Base-by-base conservation (phyloP, 2,797 vertebrate genomes). In the Echiichthys vipera region DNA sequence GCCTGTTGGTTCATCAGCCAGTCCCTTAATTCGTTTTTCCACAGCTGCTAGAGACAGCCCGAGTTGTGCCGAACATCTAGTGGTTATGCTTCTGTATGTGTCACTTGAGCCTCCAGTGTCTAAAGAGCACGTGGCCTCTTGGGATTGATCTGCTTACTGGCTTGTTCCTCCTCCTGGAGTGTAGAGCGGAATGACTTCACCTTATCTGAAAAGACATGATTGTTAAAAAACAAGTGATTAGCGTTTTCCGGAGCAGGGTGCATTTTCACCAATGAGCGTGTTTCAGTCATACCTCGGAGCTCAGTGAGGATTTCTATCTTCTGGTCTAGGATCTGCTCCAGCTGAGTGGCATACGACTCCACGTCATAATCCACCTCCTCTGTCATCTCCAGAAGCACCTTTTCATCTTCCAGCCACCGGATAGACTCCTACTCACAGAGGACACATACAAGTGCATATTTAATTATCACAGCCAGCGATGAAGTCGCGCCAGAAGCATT, bases 351-450 rank as follows among this genome's bases (percentile, higher is more conserved):
- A 0, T 98, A 99, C 0, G 96, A 95, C 81, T 99, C 97, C 58
- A 97, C 97, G 49, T 99, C 98, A 78, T 99, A 99, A 78, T 99
- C 98, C 54, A 99, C 98, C 94, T 98, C 98, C 89, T 98, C 98
- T 0, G 98, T 96, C 98, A 99, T 99, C 87, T 98, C 96, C 75
- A 99, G 89, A 71, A 99, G 95, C 37, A 95, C 92, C 86, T 99
- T 99, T 86, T 99, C 98, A 83, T 96, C 97, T 89, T 99, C 97
- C 84, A 99, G 88, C 98, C 97, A 99, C 84, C 96, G 93, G 89
- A 99, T 97, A 1, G 98, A 98, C 89, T 99, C 96, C 98, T 99
- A 92, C 13, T 71, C 49, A 66, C 12, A 71, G 42, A 36, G n/a
- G n/a, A 71, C 45, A 83, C 25, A 62, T 1, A 43, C 27, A 36